phyloP scores from a whole-genome alignment of 2,797 vertebrate genomes.

The Schizothorax lantsangensis region DNA sequence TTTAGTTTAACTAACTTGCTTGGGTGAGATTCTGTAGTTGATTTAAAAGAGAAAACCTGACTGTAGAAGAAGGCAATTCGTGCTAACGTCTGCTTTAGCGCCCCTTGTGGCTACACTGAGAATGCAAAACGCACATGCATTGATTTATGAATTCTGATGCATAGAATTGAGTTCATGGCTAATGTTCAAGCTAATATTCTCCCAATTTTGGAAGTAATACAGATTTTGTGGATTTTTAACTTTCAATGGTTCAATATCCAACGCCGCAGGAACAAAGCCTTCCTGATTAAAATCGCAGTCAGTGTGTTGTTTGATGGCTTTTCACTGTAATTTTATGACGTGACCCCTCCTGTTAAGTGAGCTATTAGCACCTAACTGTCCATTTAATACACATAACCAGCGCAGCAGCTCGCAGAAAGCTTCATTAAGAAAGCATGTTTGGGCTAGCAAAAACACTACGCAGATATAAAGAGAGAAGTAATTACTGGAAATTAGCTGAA shows the following conservation, averaged over 20 bases:
- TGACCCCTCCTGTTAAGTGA: conserved; percentile 33
- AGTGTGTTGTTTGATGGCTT: conserved; percentile 25
- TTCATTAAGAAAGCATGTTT: conserved; percentile 45
- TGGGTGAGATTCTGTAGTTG: background rate
- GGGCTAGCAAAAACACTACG: conserved; percentile 43
- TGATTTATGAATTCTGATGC: conserved; percentile 3
- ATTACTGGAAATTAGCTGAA: conserved; percentile 64
- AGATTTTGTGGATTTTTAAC: conserved; percentile 11
- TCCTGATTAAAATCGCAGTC: conserved; percentile 19
- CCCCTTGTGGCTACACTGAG: background rate
- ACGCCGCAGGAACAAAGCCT: conserved; percentile 2
- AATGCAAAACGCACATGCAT: background rate
- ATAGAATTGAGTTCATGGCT: background rate
- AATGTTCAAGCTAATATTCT: background rate
- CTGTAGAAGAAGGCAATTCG: background rate
- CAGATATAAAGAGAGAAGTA: conserved; percentile 60
- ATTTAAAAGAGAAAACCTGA: background rate
- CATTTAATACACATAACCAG: conserved; percentile 53
- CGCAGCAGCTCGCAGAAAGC: conserved; percentile 39
- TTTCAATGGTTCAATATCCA: conserved; percentile 20
- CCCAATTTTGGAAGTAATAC: background rate
- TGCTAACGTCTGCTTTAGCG: background rate
- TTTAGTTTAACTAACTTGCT: background rate
- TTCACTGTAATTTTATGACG: conserved; percentile 31
- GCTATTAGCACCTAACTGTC: conserved; percentile 48